These are phyloP conservation scores for Anolis apletophallus DNA, from an alignment of 2,797 vertebrate genomes.

Conservation along the genomic window DNA sequence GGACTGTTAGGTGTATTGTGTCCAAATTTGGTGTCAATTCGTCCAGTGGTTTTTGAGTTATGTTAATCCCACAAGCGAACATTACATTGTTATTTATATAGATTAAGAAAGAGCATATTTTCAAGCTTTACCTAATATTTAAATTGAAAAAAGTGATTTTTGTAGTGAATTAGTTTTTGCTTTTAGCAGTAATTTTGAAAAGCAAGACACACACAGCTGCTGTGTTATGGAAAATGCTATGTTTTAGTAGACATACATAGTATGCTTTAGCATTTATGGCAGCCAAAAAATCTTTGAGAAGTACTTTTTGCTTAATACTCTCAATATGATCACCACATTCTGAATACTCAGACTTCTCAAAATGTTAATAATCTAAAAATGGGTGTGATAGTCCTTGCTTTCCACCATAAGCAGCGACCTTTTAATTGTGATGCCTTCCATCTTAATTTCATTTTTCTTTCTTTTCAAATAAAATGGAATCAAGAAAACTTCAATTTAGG, in stretches of 20 bases:
- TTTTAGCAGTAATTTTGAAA: not conserved
- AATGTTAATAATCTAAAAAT: not conserved
- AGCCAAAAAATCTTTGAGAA: slow-evolving; percentile 14
- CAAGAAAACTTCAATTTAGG: not conserved
- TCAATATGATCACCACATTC: too few relatives aligned
- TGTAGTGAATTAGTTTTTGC: not conserved
- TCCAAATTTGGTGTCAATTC: too few relatives aligned
- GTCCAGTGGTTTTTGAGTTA: too few relatives aligned
- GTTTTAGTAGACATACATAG: slow-evolving; percentile 31
- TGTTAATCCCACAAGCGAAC: too few relatives aligned
- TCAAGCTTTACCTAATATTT: not conserved
- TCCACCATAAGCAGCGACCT: not conserved
- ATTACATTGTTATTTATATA: too few relatives aligned
- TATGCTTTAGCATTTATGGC: slow-evolving; percentile 28
- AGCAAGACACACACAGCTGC: not conserved
- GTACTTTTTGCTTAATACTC: slow-evolving; percentile 12
- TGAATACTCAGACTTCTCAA: too few relatives aligned
- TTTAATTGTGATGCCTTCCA: not conserved
- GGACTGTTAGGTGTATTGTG: too few relatives aligned
- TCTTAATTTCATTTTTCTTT: too few relatives aligned
- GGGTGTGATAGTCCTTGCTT: not conserved
- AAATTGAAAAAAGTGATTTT: not conserved
- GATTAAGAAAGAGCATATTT: not conserved
- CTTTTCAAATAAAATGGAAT: not conserved
- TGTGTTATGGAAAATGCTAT: slow-evolving; percentile 23